Conservation (phyloP, 2,888 invertebrate genomes). For the Frankliniella intonsa region DNA sequence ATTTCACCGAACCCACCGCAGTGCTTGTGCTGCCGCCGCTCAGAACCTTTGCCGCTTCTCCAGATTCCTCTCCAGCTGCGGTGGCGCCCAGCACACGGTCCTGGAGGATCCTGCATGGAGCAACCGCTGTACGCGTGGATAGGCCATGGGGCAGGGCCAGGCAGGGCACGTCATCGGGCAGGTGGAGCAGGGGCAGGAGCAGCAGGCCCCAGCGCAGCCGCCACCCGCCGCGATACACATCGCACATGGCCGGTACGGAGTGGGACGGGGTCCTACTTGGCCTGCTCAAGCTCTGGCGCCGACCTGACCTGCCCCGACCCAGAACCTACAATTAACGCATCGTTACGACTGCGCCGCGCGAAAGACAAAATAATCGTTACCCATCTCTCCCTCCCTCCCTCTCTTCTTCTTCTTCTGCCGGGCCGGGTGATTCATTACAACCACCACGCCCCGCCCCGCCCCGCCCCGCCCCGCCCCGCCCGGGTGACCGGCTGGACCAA, state of each 20-base stretch:
- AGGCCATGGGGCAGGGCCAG: no score
- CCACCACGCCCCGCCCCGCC: no score
- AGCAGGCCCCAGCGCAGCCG: no score
- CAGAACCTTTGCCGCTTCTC: no score
- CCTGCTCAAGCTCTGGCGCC: background rate
- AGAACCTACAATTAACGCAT: conserved; percentile 11
- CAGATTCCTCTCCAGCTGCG: background rate
- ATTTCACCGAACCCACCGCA: no score
- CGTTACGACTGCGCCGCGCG: background rate
- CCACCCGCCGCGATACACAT: no score
- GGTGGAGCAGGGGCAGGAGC: no score
- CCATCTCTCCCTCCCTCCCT: background rate
- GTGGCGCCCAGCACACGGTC: background rate
- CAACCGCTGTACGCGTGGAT: no score
- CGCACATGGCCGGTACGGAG: background rate
- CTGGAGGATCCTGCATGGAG: background rate
- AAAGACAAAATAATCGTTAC: conserved; percentile 7
- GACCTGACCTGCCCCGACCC: background rate
- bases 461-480: no score
- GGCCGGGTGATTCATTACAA: no score
- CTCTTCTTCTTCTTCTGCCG: background rate
- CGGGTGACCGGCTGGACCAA: background rate
- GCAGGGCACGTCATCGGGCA: no score
- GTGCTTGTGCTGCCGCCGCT: no score
- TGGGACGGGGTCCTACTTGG: background rate